phyloP scores from a whole-genome alignment of 2,113 vertebrate species.

The Gavialis gangeticus region DNA sequence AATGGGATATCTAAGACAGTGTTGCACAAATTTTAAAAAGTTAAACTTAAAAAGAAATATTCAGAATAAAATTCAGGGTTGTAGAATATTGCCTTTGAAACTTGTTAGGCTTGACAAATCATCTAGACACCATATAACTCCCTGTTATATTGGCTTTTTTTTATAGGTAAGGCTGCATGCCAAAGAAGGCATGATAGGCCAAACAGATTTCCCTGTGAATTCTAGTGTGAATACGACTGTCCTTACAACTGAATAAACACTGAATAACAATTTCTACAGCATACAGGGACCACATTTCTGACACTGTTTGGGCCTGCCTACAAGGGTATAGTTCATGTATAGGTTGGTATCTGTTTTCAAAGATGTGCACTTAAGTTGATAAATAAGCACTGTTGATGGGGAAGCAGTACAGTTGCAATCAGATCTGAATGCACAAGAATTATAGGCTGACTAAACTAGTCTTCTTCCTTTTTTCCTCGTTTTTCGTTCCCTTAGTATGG shows the following conservation, averaged over 20 bases:
- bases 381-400: too few species aligned
- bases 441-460: neutral
- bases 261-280: neutral
- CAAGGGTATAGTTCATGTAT: neutral
- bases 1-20: neutral
- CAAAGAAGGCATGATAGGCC: neutral
- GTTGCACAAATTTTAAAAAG: neutral
- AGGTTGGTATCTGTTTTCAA: neutral
- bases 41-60: neutral
- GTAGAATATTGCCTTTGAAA: neutral
- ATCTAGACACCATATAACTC: neutral
- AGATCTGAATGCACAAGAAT: neutral
- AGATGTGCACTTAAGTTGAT: neutral
- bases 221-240: neutral
- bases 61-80: slow-evolving; percentile 3
- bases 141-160: neutral
- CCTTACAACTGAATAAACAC: neutral
- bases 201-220: neutral
- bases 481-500: neutral
- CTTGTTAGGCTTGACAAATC: slow-evolving; percentile 23
- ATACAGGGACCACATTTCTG: neutral
- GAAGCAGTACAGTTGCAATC: too few species aligned
- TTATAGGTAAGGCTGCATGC: neutral
- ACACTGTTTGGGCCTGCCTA: neutral
- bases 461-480: neutral